phyloP scores from a whole-genome alignment of 2,888 invertebrate genomes.

The Azorinus chamasolen region DNA sequence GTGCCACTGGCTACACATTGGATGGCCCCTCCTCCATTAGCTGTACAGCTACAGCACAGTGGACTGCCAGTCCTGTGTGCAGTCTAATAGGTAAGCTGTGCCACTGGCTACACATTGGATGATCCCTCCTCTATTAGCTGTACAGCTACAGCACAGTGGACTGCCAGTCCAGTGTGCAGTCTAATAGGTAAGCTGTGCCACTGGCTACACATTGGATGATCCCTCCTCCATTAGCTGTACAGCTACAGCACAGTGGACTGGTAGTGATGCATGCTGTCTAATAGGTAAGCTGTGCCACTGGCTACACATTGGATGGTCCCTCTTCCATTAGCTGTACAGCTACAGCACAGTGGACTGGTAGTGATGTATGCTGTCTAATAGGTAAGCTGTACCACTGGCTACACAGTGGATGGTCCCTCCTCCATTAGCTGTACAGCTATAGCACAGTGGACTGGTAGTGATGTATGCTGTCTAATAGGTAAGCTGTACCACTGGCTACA shows the following conservation, averaged over 20 bases:
- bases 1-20: slow-evolving; percentile 13
- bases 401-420: slow-evolving; percentile 9
- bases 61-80: slow-evolving; percentile 22
- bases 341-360: too few species aligned
- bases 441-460: slow-evolving; percentile 23
- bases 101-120: slow-evolving; percentile 5
- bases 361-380: too few species aligned
- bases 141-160: slow-evolving; percentile 3
- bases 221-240: not conserved
- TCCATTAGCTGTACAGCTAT: slow-evolving; percentile 12
- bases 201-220: not conserved
- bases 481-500: slow-evolving; percentile 20
- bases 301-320: too few species aligned
- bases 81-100: slow-evolving; percentile 17
- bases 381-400: slow-evolving; percentile 23
- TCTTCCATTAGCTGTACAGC: too few species aligned
- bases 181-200: slow-evolving; percentile 11
- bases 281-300: too few species aligned
- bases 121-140: slow-evolving; percentile 1
- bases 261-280: not conserved
- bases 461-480: slow-evolving; percentile 15
- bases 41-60: slow-evolving; percentile 21
- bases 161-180: slow-evolving; percentile 3
- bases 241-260: not conserved
- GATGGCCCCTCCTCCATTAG: slow-evolving; percentile 15